A percentile compares a stretch with the other conserved stretches of the same genome.
phyloP scores from a whole-genome alignment of 2,888 invertebrate genomes.

The Schizotus pectinicornis region DNA sequence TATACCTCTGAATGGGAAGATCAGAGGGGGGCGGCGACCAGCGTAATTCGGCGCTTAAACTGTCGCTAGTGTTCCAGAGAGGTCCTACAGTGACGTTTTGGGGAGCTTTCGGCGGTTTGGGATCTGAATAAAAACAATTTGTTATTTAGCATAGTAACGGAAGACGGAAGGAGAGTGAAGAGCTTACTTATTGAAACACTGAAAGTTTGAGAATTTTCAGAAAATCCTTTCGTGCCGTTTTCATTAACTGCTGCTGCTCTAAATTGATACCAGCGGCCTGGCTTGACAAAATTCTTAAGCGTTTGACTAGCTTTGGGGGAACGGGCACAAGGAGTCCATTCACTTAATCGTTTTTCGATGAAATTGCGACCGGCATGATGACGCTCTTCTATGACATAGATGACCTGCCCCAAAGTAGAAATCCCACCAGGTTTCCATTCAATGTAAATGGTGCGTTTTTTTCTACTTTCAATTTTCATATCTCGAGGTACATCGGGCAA shows the following conservation, averaged over 20 bases:
- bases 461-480: conserved; percentile 64
- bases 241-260: conserved; percentile 77
- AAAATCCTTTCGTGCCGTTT: conserved; percentile 75
- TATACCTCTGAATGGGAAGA: conserved; percentile 73
- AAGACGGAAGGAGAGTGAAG: conserved; percentile 24
- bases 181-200: conserved; percentile 61
- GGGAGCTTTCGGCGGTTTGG: conserved; percentile 68
- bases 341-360: conserved; percentile 67
- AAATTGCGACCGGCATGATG: conserved; percentile 73
- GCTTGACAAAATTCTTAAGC: conserved; percentile 65
- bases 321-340: conserved; percentile 67
- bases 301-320: conserved; percentile 63
- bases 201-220: conserved; percentile 66
- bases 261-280: conserved; percentile 80
- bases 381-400: conserved; percentile 73
- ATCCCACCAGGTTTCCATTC: conserved; percentile 49
- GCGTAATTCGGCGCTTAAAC: conserved; percentile 66
- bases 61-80: conserved; percentile 56
- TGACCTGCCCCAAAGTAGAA: background rate
- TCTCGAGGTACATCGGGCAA: conserved; percentile 70
- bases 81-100: conserved; percentile 66
- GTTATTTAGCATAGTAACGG: conserved; percentile 5
- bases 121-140: conserved; percentile 53
- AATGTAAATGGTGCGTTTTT: conserved; percentile 59
- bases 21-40: conserved; percentile 77